phyloP scores from a whole-genome alignment of 2,888 invertebrate genomes.

The Hypselothyrea guttata region DNA sequence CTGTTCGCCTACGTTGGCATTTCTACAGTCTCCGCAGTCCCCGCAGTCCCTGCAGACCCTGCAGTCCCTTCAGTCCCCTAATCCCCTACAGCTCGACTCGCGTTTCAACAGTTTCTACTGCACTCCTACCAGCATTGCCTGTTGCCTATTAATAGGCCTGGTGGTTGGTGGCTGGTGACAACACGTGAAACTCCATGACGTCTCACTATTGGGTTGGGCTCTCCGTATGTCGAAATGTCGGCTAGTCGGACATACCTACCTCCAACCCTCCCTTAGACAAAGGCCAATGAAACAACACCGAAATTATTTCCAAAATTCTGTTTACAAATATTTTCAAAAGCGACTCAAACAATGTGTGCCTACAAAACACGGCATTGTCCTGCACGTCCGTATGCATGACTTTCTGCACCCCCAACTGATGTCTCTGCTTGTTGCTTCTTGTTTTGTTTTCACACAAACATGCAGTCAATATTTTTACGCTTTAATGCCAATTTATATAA shows the following conservation, averaged over 20 bases:
- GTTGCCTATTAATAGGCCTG: constrained; percentile 73
- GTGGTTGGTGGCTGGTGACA: constrained; percentile 79
- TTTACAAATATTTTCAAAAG: constrained; percentile 80
- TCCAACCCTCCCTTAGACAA: constrained; percentile 54
- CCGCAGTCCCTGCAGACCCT: constrained; percentile 36
- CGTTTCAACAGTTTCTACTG: constrained; percentile 70
- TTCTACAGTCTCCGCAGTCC: constrained; percentile 28
- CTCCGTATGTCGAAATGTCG: background rate
- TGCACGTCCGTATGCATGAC: constrained; percentile 23
- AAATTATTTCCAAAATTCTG: constrained; percentile 70
- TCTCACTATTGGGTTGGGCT: constrained; percentile 60
- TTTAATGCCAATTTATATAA: background rate
- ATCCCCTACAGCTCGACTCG: constrained; percentile 41
- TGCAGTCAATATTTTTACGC: constrained; percentile 9
- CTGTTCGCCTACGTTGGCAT: constrained; percentile 26
- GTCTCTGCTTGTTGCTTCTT: constrained; percentile 18
- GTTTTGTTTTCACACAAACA: constrained; percentile 5
- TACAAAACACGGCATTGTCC: constrained; percentile 30
- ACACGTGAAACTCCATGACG: constrained; percentile 78
- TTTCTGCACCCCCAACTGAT: constrained; percentile 33
- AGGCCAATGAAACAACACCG: constrained; percentile 59
- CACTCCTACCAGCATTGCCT: constrained; percentile 40
- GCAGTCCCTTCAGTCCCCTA: constrained; percentile 8
- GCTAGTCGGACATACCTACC: constrained; percentile 48
- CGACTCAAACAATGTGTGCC: constrained; percentile 32